Conservation (phyloP, 2,888 invertebrate species). For the Andrena bucephala region DNA sequence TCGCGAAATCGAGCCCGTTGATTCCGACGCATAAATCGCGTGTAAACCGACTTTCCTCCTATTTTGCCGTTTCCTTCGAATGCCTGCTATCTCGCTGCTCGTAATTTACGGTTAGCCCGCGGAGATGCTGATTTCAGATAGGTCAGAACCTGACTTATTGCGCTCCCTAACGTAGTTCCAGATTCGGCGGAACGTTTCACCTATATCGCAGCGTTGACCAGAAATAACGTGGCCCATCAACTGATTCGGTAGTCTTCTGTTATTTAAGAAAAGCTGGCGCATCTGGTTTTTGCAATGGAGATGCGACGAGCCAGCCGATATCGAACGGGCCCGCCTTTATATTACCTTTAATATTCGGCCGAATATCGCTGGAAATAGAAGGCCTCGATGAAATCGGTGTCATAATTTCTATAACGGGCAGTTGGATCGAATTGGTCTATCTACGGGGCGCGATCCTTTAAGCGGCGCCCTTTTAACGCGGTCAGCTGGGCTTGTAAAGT, state of each 20-base stretch:
- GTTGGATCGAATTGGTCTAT: constrained; percentile 48
- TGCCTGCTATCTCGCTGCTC: background rate
- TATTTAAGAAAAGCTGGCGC: background rate
- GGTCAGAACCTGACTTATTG: background rate
- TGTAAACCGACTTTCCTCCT: constrained; percentile 25
- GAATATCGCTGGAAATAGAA: constrained; percentile 35
- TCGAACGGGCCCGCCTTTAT: background rate
- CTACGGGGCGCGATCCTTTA: constrained; percentile 36
- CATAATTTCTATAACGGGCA: constrained; percentile 36
- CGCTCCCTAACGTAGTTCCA: background rate
- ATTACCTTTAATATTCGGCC: constrained; percentile 26
- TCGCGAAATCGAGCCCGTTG: constrained; percentile 37
- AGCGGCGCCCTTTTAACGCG: constrained; percentile 45
- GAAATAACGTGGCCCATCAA: too few species aligned
- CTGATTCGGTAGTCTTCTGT: background rate
- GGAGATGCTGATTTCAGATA: constrained; percentile 22
- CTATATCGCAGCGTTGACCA: background rate
- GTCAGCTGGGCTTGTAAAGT: constrained; percentile 2
- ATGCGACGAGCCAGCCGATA: constrained; percentile 30
- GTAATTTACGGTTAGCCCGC: constrained; percentile 27
- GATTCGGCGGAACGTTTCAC: background rate
- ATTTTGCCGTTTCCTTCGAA: constrained; percentile 5
- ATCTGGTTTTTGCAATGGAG: background rate
- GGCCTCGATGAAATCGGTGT: constrained; percentile 7
- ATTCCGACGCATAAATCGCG: constrained; percentile 42